phyloP scores from a whole-genome alignment of 2,888 invertebrate genomes.

The Apotomis turbidana region DNA sequence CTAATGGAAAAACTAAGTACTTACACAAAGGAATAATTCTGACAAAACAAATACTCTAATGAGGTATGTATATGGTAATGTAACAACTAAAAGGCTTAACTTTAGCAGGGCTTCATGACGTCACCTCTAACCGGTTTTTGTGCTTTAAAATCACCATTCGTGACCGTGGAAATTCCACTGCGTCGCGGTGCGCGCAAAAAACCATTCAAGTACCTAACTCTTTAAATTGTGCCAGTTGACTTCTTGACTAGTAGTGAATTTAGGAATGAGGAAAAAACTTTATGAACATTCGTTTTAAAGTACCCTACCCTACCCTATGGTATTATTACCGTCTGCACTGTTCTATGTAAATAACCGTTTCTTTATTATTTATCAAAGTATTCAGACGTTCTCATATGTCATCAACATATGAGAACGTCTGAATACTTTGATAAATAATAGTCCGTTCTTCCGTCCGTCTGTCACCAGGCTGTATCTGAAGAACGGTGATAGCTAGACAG shows the following conservation, averaged over 20 bases:
- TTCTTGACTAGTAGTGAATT: conserved; percentile 24
- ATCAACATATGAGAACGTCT: too few species aligned
- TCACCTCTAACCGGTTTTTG: conserved; percentile 38
- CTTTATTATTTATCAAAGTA: too few species aligned
- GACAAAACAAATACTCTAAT: conserved; percentile 34
- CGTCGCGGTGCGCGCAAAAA: conserved; percentile 38
- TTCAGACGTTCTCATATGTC: too few species aligned
- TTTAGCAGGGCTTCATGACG: conserved; percentile 41
- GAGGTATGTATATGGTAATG: conserved; percentile 28
- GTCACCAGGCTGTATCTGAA: too few species aligned
- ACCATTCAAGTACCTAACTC: conserved; percentile 17
- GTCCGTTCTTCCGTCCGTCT: too few species aligned
- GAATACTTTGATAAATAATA: too few species aligned
- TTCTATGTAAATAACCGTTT: too few species aligned
- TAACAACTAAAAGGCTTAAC: conserved; percentile 38
- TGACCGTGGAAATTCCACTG: conserved; percentile 49
- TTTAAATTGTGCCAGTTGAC: conserved; percentile 29
- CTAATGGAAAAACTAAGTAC: conserved; percentile 40
- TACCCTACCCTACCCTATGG: too few species aligned
- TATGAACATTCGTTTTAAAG: neutral
- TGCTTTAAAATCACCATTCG: conserved; percentile 41
- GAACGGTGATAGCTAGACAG: too few species aligned
- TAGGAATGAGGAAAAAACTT: conserved; percentile 11
- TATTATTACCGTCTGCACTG: too few species aligned
- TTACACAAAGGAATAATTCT: conserved; percentile 4